Evolutionary conservation across 2,113 vertebrate species (phyloP), one percentile per base, ranked within the genome.

Genomic region (Arvicanthis niloticus): DNA sequence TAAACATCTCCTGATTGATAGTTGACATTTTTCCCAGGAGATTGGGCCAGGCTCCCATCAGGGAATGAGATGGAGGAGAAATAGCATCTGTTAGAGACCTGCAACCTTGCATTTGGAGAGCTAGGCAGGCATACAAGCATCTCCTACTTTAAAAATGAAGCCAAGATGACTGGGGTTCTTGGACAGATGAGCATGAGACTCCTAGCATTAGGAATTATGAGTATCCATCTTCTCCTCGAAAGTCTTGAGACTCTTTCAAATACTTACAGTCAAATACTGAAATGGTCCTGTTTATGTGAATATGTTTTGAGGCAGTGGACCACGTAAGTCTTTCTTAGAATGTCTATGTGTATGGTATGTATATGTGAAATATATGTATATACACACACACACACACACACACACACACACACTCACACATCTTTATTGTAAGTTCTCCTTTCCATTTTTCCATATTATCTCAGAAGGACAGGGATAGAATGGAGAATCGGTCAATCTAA

Each of bases 1-100:
- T 92, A 93, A 96, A 92, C n/a, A 95, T 94, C 90, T 95, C 29
- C 37, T 88, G 53, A 85, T 97, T 78, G 93, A 78, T 95, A 95
- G 77, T 89, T 96, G 68, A 94, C 96, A 97, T 97, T 97, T 97
- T 97, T 96, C 96, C 96, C 97, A 80, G 70, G 96, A 92, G 78
- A 93, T 17, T n/a, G n/a, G 75, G 42, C 70, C 22, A 29, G 62
- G 29, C 29, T 81, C 82, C 90, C 45, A 65, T 62, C 60, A 62
- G 7, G 75, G 53, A 58, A 86, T 48, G 42, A 67, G 65, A 81
- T 81, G 21, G 67, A 42, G 58, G 70, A 56, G 91, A 93, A 88
- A n/a, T 84, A 11, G 45, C 17, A 73, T 95, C 45, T 58, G 92
- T 85, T 51, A 93, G 51, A 94, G 70, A 56, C 31, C 13, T 21